These are phyloP conservation scores for Empidonax alnorum DNA, from an alignment of 2,113 vertebrate genomes.

Conservation along the genomic window DNA sequence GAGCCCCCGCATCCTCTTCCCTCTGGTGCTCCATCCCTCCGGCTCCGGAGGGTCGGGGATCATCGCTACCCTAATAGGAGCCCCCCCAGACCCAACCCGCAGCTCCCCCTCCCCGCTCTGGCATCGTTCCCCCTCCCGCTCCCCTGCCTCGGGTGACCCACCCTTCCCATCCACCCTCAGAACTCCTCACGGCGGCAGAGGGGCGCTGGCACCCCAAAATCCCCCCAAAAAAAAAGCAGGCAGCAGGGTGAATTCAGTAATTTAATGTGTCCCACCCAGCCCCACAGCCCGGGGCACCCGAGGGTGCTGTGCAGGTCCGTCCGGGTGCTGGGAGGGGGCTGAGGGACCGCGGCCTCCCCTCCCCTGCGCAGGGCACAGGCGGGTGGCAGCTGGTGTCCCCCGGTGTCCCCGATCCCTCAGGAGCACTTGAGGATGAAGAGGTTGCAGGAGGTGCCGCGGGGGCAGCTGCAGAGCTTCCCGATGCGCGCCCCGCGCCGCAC, in stretches of 20 bases:
- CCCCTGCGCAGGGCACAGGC: accelerated
- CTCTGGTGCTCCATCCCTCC: too few relatives aligned
- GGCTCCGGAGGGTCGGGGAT: accelerated
- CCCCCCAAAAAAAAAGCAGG: not conserved
- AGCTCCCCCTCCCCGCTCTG: not conserved
- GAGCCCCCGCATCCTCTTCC: not conserved
- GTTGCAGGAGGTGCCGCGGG: slow-evolving; percentile 75
- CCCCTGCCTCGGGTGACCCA: too few relatives aligned
- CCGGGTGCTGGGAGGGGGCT: not conserved
- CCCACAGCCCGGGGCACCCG: not conserved
- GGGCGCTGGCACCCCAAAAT: not conserved
- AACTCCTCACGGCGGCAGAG: not conserved
- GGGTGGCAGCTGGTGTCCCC: not conserved
- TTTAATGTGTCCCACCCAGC: not conserved
- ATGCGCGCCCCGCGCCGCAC: slow-evolving; percentile 78
- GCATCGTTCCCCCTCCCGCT: too few relatives aligned
- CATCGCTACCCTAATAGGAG: too few relatives aligned
- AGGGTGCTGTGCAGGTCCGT: not conserved
- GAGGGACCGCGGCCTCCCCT: accelerated
- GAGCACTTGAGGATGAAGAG: slow-evolving; percentile 80
- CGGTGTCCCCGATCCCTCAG: not conserved
- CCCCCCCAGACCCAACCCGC: not conserved
- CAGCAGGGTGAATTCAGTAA: accelerated
- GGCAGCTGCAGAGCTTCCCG: slow-evolving; percentile 82
- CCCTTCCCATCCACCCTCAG: not conserved